Percentiles rank a stretch among this genome's conserved stretches.
Evolutionary conservation across 2,113 vertebrate genomes (phyloP).

Genomic region (Pseudolaguvia tuberculata): DNA sequence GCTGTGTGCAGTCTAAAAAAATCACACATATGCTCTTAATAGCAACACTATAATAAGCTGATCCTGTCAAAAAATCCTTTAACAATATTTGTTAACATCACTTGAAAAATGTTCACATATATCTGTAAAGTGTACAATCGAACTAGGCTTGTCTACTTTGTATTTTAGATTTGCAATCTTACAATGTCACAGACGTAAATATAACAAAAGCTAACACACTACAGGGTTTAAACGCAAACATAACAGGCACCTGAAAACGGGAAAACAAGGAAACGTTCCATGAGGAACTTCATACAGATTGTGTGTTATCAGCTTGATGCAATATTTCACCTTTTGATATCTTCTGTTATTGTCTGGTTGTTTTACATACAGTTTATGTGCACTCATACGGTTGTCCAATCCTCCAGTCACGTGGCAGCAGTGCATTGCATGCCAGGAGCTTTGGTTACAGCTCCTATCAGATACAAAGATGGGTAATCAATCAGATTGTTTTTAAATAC

Average conservation of each 20-base stretch:
- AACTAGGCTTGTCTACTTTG: too few species aligned
- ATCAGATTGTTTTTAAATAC: too few species aligned
- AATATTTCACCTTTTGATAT: neutral
- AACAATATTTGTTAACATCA: too few species aligned
- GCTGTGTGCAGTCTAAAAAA: neutral
- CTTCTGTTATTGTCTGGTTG: neutral
- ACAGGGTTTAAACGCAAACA: neutral
- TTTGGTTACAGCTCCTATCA: neutral
- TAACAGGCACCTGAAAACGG: neutral
- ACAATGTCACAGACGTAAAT: neutral
- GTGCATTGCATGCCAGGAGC: neutral
- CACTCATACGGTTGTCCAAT: neutral
- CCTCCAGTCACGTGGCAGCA: neutral
- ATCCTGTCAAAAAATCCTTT: neutral
- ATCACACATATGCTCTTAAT: neutral
- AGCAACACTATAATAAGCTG: neutral
- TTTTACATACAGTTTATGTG: neutral
- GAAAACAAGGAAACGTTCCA: neutral
- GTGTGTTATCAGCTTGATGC: neutral
- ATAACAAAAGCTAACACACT: neutral
- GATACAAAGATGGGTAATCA: neutral
- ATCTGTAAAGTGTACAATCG: too few species aligned
- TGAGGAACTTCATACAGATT: neutral
- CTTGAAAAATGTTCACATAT: neutral
- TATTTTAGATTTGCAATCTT: neutral